A percentile compares a stretch with the other conserved stretches of the same genome.
phyloP scores from a whole-genome alignment of 1,140 invertebrate genomes.

The Ceratitis capitata region DNA sequence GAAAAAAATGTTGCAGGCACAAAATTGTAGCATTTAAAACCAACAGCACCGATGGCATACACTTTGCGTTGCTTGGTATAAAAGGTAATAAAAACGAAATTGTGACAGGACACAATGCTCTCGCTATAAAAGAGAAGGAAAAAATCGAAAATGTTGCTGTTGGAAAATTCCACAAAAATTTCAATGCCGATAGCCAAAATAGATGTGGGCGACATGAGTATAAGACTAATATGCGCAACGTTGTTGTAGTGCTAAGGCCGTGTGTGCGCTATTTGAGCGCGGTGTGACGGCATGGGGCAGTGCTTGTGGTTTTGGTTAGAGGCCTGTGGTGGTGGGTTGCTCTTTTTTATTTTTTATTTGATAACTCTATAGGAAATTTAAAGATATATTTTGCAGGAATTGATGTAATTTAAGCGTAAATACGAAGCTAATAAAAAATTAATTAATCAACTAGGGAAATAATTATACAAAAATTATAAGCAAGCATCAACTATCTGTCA shows the following conservation, averaged over 20 bases:
- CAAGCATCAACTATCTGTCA: too few relatives aligned
- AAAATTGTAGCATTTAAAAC: neutral
- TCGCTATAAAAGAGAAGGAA: too few relatives aligned
- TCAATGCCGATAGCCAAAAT: neutral
- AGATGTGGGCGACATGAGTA: neutral
- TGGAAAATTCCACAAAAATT: neutral
- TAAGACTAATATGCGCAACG: neutral
- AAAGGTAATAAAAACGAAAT: slow-evolving; percentile 11
- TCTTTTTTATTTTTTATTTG: too few relatives aligned
- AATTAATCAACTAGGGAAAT: too few relatives aligned
- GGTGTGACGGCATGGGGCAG: neutral
- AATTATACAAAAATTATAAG: too few relatives aligned
- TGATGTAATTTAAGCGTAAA: too few relatives aligned
- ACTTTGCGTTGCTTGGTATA: neutral
- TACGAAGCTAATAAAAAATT: too few relatives aligned
- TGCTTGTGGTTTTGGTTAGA: neutral
- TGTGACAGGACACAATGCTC: neutral
- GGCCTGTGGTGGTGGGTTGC: too few relatives aligned
- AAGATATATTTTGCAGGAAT: too few relatives aligned
- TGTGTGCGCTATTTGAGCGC: neutral
- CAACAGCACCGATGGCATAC: neutral
- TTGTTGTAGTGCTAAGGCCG: neutral
- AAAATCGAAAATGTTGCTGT: neutral
- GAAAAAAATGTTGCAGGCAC: neutral
- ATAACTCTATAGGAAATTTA: too few relatives aligned